phyloP scores from a whole-genome alignment of 2,888 invertebrate genomes.

The Cyclophora punctaria region DNA sequence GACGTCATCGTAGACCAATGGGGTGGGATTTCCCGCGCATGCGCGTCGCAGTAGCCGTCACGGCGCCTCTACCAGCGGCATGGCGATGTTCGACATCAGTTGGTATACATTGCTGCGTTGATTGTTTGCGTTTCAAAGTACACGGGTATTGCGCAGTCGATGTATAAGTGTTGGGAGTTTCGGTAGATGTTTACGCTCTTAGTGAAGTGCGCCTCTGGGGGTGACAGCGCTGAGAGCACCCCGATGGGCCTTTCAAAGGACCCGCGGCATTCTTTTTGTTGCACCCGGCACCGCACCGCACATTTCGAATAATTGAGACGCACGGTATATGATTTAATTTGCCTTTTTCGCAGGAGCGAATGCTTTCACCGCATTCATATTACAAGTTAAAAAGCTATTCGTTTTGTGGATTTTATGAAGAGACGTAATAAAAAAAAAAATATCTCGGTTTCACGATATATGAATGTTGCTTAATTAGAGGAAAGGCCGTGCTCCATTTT shows the following conservation, averaged over 20 bases:
- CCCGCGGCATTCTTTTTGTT: constrained; percentile 65
- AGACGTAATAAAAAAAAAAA: constrained; percentile 9
- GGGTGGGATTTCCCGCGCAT: constrained; percentile 59
- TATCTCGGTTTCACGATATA: constrained; percentile 5
- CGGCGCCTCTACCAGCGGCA: constrained; percentile 53
- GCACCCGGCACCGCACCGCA: constrained; percentile 53
- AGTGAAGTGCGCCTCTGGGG: constrained; percentile 60
- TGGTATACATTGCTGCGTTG: constrained; percentile 49
- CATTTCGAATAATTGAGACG: constrained; percentile 69
- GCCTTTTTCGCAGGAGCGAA: constrained; percentile 52
- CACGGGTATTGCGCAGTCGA: constrained; percentile 26
- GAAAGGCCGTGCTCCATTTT: background rate
- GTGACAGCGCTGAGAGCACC: constrained; percentile 68
- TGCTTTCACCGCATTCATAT: constrained; percentile 40
- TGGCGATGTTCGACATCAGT: constrained; percentile 29
- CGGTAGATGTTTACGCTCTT: constrained; percentile 42
- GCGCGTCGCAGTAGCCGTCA: constrained; percentile 60
- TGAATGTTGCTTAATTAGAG: background rate
- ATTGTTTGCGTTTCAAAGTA: constrained; percentile 25
- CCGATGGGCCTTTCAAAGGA: constrained; percentile 69
- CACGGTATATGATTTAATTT: constrained; percentile 69
- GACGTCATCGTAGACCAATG: constrained; percentile 72
- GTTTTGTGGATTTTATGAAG: constrained; percentile 22
- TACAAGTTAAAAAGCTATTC: constrained; percentile 30
- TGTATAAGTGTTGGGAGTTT: constrained; percentile 35